phyloP scores from a whole-genome alignment of 2,888 invertebrate genomes.

The Carterocephalus palaemon region DNA sequence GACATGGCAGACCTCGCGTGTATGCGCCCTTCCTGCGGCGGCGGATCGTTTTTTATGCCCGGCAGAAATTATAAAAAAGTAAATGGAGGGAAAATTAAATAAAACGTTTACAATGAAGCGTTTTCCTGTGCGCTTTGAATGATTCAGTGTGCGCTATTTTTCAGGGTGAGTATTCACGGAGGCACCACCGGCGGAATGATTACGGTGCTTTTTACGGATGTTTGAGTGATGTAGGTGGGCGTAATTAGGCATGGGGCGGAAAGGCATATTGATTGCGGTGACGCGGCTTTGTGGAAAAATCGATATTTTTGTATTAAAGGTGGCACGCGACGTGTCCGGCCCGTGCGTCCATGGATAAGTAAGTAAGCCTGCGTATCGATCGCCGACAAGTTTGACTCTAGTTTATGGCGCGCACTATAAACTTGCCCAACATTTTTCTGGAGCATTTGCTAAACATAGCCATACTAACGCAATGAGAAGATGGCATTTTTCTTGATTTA shows the following conservation, averaged over 20 bases:
- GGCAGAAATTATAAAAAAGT: conserved; percentile 78
- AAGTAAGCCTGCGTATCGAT: conserved; percentile 70
- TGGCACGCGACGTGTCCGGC: conserved; percentile 75
- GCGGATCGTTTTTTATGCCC: conserved; percentile 77
- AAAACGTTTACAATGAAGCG: conserved; percentile 78
- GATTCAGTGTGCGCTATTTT: conserved; percentile 74
- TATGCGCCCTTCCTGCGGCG: conserved; percentile 75
- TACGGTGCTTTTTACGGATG: conserved; percentile 67
- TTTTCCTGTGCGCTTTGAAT: conserved; percentile 77
- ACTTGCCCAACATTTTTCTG: conserved; percentile 53
- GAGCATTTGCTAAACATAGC: conserved; percentile 37
- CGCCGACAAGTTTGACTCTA: conserved; percentile 65
- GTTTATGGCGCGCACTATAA: conserved; percentile 63
- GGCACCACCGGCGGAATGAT: conserved; percentile 51
- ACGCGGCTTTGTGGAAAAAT: conserved; percentile 75
- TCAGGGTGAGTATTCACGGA: conserved; percentile 59
- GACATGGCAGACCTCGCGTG: conserved; percentile 50
- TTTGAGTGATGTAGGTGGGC: conserved; percentile 74
- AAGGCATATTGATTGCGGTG: conserved; percentile 79
- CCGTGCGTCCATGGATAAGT: conserved; percentile 66
- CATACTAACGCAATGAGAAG: not conserved
- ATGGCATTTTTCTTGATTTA: too few species aligned
- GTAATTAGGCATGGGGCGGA: conserved; percentile 77
- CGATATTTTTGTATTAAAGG: conserved; percentile 77
- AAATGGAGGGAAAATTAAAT: conserved; percentile 79